These are phyloP conservation scores for Zonitis immaculata DNA, from an alignment of 2,888 invertebrate genomes.

Conservation along the genomic window DNA sequence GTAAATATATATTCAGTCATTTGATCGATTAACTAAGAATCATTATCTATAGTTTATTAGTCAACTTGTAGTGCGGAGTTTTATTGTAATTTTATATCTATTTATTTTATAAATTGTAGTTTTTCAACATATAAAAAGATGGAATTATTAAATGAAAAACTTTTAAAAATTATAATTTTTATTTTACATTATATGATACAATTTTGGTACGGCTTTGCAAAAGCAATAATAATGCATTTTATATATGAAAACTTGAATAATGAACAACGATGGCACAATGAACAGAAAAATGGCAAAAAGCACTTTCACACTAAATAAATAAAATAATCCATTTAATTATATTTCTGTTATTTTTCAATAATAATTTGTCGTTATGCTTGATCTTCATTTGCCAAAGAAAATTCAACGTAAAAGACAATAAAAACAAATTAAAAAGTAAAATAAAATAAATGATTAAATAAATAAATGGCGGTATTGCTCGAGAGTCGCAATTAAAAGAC, in stretches of 20 bases:
- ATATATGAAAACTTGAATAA: constrained; percentile 40
- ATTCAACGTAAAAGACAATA: constrained; percentile 23
- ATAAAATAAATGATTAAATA: constrained; percentile 18
- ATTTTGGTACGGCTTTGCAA: constrained; percentile 40
- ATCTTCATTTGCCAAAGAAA: constrained; percentile 34
- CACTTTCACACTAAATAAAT: constrained; percentile 47
- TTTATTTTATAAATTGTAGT: too few species aligned
- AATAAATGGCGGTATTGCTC: constrained; percentile 18
- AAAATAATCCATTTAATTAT: constrained; percentile 41
- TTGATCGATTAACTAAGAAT: not conserved
- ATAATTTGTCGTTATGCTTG: constrained; percentile 35
- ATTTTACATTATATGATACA: constrained; percentile 41
- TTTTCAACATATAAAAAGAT: not conserved
- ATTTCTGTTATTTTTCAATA: constrained; percentile 35
- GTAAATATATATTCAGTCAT: too few species aligned
- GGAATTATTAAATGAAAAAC: not conserved
- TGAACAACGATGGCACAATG: constrained; percentile 44
- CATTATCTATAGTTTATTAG: too few species aligned
- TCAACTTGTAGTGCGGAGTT: too few species aligned
- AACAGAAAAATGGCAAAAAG: constrained; percentile 44
- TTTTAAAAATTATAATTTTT: constrained; percentile 39
- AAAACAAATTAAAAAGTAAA: constrained; percentile 1
- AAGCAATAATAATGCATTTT: constrained; percentile 38
- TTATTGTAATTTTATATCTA: too few species aligned
- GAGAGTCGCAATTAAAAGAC: constrained; percentile 16